Percentiles rank a stretch among this genome's conserved stretches.
Conservation (phyloP, 2,888 invertebrate species). For the Noctua janthe region DNA sequence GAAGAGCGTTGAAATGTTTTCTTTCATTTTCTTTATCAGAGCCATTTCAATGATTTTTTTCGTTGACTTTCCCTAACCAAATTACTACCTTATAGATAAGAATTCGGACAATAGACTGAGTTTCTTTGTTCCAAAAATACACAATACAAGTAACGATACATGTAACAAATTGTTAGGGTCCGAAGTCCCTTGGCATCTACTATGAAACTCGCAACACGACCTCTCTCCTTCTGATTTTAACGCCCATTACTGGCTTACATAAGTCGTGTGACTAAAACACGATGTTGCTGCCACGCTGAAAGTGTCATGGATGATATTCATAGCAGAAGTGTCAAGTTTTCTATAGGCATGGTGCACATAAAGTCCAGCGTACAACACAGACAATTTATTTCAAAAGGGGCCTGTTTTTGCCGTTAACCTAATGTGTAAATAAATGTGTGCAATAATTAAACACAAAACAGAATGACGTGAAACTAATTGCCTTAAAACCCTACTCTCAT, state of each 20-base stretch:
- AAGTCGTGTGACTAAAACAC: not conserved
- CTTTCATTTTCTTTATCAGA: slow-evolving; percentile 36
- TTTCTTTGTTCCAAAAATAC: slow-evolving; percentile 78
- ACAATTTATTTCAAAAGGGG: slow-evolving; percentile 86
- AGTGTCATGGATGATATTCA: slow-evolving; percentile 25
- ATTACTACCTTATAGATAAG: slow-evolving; percentile 66
- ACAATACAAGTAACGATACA: slow-evolving; percentile 78
- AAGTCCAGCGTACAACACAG: slow-evolving; percentile 60
- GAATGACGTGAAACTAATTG: slow-evolving; percentile 84
- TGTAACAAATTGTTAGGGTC: slow-evolving; percentile 77
- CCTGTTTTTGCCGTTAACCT: slow-evolving; percentile 87
- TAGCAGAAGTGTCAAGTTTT: not conserved
- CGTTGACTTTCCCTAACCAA: slow-evolving; percentile 55
- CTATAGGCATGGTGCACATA: not conserved
- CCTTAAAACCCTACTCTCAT: slow-evolving; percentile 76
- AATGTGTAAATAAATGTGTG: slow-evolving; percentile 88
- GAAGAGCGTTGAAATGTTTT: slow-evolving; percentile 33
- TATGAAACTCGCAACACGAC: not conserved
- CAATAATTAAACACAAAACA: slow-evolving; percentile 87
- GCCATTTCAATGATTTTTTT: slow-evolving; percentile 55
- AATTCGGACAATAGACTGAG: slow-evolving; percentile 71
- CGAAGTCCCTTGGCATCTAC: slow-evolving; percentile 56
- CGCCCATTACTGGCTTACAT: slow-evolving; percentile 30
- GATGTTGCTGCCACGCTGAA: not conserved
- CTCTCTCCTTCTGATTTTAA: not conserved